Evolutionary conservation across 2,888 invertebrate genomes (phyloP).

Genomic region (Andrena camellia): DNA sequence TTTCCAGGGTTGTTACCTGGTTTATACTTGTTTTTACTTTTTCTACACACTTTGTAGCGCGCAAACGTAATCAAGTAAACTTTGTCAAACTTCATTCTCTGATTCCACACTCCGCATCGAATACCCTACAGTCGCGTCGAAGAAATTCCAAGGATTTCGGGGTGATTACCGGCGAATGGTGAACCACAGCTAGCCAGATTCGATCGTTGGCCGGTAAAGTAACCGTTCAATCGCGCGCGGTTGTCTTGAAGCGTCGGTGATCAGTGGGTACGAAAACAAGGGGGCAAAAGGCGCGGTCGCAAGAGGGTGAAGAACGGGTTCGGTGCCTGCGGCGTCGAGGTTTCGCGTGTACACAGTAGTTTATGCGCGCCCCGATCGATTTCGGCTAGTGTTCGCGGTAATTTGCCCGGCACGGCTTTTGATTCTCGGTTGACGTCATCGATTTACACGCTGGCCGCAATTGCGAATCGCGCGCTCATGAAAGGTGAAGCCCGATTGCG

Average conservation of each 20-base stretch:
- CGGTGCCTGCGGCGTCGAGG: conserved; percentile 55
- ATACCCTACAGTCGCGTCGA: no score
- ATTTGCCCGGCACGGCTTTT: conserved; percentile 57
- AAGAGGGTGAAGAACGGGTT: conserved; percentile 40
- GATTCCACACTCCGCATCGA: no score
- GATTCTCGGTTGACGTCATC: conserved; percentile 47
- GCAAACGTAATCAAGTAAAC: no score
- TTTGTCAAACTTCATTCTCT: no score
- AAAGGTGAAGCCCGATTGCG: background rate
- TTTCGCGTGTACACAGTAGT: conserved; percentile 60
- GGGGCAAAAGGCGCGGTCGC: conserved; percentile 30
- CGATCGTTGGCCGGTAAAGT: background rate
- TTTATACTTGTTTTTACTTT: background rate
- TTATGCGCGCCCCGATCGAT: conserved; percentile 62
- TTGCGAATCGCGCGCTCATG: conserved; percentile 13
- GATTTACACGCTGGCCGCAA: conserved; percentile 50
- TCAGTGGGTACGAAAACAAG: background rate
- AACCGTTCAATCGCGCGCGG: background rate
- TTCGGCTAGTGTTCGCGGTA: conserved; percentile 52
- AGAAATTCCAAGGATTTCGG: background rate
- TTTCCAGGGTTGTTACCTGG: no score
- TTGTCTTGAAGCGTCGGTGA: conserved; percentile 1
- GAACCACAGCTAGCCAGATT: background rate
- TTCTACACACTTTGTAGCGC: no score
- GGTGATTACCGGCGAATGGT: background rate